Evolutionary conservation across 2,113 vertebrate species (phyloP).

Genomic region (Alexandromys fortis): DNA sequence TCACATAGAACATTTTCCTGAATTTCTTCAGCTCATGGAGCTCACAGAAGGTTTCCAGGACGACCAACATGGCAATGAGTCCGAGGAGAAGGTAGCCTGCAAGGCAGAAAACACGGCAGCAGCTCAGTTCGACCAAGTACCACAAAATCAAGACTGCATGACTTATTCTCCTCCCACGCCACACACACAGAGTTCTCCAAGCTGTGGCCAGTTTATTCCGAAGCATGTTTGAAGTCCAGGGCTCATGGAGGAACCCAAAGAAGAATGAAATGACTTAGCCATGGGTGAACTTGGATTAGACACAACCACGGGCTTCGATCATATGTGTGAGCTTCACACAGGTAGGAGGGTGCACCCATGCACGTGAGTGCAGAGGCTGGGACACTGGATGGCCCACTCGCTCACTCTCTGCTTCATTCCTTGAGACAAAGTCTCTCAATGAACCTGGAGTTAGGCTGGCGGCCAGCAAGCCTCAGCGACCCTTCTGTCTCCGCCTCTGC

Average conservation of each 20-base stretch:
- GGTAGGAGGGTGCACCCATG: not conserved
- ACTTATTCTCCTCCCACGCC: not conserved
- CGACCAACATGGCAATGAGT: slow-evolving; percentile 96
- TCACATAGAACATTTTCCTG: slow-evolving; percentile 96
- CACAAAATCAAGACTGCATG: not conserved
- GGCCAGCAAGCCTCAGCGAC: not conserved
- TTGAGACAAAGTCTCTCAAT: not conserved
- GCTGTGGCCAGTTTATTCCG: not conserved
- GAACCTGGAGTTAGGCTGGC: not conserved
- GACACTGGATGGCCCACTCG: not conserved
- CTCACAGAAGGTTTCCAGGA: slow-evolving; percentile 98
- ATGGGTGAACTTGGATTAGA: not conserved
- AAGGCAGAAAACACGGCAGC: not conserved
- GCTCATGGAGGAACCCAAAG: not conserved
- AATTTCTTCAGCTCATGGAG: slow-evolving; percentile 97
- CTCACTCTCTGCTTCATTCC: not conserved
- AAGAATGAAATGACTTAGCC: not conserved
- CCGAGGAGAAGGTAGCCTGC: slow-evolving; percentile 95
- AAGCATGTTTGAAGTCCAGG: not conserved
- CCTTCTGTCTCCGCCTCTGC: not conserved
- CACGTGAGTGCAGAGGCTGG: too few relatives aligned
- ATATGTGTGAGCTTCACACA: not conserved
- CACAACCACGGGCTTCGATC: not conserved
- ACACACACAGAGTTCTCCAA: too few relatives aligned
- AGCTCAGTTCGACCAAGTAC: fast-evolving